Base-by-base conservation (phyloP, 2,113 vertebrate genomes). In the Arothron firmamentum region DNA sequence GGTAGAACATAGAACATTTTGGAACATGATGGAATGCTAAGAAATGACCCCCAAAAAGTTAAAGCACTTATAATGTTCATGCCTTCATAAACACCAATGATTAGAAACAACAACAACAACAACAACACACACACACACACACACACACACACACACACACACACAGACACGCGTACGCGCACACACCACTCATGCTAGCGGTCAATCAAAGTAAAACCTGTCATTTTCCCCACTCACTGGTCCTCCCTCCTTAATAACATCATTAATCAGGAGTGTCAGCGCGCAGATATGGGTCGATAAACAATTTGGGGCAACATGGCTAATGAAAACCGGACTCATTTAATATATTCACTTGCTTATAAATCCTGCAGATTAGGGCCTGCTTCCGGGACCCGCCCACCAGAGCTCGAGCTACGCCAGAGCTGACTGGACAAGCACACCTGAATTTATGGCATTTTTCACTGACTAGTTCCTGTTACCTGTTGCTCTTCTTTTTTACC, bases 261-360 rank as follows among this genome's bases (percentile, higher is more conserved):
- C 80, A 89, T 88, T 85, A 80, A 86, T 89, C 86, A 88, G 79
- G 42, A 70, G 59, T 79, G 81, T 78, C 86, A 67, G 69, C 16
- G 15, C 83, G 72, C 74, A 82, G 79, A 85, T 83, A 76, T 79
- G 79, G 80, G 85, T 89, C 88, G 82, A 89, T 89, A 88, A 89
- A 88, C 88, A 87, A 89, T 89, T 87, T 87, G 70, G 82, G 74
- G 64, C 79, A 80, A 86, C 88, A 86, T 86, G 85, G 66, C 80
- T 86, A 79, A 86, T 79, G 69, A 80, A 87, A 77, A 81, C 58
- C 67, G 56, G 85, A 85, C 68, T 80, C 74, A 74, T 89, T 86
- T 85, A 79, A 88, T 83, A 82, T 79, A 85, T 85, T 84, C 73
- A 83, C 74, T 74, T 85, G 62, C 77, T 82, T 81, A 75, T 78